Evolutionary conservation across 1,140 invertebrate species (phyloP).

Genomic region (Parasteatoda tepidariorum): DNA sequence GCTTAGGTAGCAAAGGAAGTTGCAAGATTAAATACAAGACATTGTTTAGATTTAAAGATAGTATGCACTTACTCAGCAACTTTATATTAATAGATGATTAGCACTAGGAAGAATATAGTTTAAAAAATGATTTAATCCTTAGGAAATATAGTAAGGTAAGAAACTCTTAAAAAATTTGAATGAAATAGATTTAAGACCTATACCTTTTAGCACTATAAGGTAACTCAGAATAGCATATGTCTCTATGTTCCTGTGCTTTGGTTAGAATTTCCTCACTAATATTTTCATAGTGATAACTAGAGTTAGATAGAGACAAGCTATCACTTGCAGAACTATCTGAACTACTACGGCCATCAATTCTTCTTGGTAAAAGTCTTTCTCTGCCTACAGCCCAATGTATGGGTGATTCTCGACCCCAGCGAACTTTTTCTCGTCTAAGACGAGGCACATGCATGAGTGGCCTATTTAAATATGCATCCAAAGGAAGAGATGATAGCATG

Average conservation of each 20-base stretch:
- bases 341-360: not conserved
- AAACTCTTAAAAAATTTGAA: not conserved
- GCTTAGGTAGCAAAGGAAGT: too few species aligned
- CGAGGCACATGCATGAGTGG: not conserved
- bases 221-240: slow-evolving; percentile 39
- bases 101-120: too few species aligned
- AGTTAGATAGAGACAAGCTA: slow-evolving; percentile 33
- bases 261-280: slow-evolving; percentile 9
- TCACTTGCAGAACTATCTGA: not conserved
- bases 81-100: too few species aligned
- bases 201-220: slow-evolving; percentile 44
- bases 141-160: too few species aligned
- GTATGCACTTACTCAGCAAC: too few species aligned
- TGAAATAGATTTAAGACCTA: not conserved
- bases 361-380: slow-evolving; percentile 19
- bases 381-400: not conserved
- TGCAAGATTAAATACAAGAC: too few species aligned
- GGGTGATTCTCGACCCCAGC: not conserved
- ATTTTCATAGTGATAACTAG: slow-evolving; percentile 24
- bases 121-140: too few species aligned
- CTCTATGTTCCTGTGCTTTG: slow-evolving; percentile 40
- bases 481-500: slow-evolving; percentile 8
- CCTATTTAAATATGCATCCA: slow-evolving; percentile 27
- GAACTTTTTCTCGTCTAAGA: not conserved
- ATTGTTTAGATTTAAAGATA: too few species aligned